Evolutionary conservation across 2,888 invertebrate species (phyloP).

Genomic region (Diarsia brunnea): DNA sequence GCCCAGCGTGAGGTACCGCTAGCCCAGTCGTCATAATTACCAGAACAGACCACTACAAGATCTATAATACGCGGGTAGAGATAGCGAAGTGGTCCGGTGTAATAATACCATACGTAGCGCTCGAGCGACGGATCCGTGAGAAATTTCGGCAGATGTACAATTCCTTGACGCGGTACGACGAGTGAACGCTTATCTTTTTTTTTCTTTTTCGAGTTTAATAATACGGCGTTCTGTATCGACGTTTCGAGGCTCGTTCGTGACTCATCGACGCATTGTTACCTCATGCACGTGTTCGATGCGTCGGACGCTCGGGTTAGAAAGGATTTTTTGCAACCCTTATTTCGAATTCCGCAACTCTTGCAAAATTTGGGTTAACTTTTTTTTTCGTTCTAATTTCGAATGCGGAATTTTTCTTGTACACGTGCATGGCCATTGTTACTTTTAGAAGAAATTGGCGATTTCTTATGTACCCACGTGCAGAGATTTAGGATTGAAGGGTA

Average conservation of each 20-base stretch:
- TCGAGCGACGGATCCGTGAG: constrained; percentile 86
- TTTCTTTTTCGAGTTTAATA: constrained; percentile 83
- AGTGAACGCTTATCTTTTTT: constrained; percentile 89
- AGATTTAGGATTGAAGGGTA: constrained; percentile 65
- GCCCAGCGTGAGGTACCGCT: constrained; percentile 83
- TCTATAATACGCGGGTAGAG: constrained; percentile 83
- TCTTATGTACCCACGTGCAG: constrained; percentile 71
- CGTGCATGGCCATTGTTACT: constrained; percentile 73
- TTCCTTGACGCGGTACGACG: constrained; percentile 89
- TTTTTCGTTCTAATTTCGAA: constrained; percentile 77
- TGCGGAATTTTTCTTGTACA: constrained; percentile 72
- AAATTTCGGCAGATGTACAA: constrained; percentile 91
- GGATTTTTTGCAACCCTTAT: constrained; percentile 90
- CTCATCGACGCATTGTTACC: constrained; percentile 87
- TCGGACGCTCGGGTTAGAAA: constrained; percentile 89
- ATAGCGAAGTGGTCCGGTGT: constrained; percentile 83
- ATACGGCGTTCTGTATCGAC: constrained; percentile 85
- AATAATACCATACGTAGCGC: constrained; percentile 86
- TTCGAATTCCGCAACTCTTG: constrained; percentile 90
- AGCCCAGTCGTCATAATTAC: constrained; percentile 86
- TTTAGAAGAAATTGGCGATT: constrained; percentile 58
- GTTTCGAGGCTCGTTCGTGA: constrained; percentile 83
- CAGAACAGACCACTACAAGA: constrained; percentile 70
- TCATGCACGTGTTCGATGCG: constrained; percentile 86
- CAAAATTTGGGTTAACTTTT: constrained; percentile 88